Evolutionary conservation across 2,797 vertebrate species (phyloP), one percentile per base, ranked within the genome.

Genomic region (Neomorphus geoffroyi): DNA sequence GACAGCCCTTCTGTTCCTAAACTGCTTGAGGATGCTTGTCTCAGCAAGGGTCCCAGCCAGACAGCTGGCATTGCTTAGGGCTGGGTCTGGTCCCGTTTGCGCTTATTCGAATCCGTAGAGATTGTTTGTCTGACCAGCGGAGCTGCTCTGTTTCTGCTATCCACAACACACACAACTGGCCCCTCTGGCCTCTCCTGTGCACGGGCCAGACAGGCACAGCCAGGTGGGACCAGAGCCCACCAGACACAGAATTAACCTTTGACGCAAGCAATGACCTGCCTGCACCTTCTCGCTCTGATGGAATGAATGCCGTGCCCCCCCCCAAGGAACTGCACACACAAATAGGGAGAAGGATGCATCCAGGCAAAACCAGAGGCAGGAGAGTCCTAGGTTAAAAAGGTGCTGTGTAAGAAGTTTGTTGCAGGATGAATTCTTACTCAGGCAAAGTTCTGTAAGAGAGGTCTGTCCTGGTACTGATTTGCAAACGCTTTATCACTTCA

Each of bases 251-350:
- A 18, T 28, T 24, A n/a, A 5, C 28, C 39, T 60, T 58, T 53
- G 17, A 6, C 60, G 45, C 43, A 37, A 4, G 3, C 48, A 11
- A 19, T 64, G 75, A 77, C 64, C 35, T 1, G 2, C 23, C 41
- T 33, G 17, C 15, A 5, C 1, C 1, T 18, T 56, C 27, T 48
- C 5, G 6, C 13, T 7, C 3, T 1, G 16, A 39, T 8, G 9
- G 39, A 22, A 12, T 5, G 13, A 66, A 33, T 0, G 1, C 54
- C 37, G 35, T 2, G 2, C n/a, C 12, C 13, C 14, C 4, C 26
- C 17, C 19, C 13, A 7, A 15, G 22, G 27, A 60, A 26, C 71
- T 9, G 5, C 17, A 21, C 28, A 28, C 17, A 11, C 22, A 77
- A 19, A 27, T 14, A 39, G 27, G 21, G 35, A 73, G 30, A 73